Evolutionary conservation across 2,888 invertebrate species (phyloP).

Genomic region (Hirtodrosophila histrioides): DNA sequence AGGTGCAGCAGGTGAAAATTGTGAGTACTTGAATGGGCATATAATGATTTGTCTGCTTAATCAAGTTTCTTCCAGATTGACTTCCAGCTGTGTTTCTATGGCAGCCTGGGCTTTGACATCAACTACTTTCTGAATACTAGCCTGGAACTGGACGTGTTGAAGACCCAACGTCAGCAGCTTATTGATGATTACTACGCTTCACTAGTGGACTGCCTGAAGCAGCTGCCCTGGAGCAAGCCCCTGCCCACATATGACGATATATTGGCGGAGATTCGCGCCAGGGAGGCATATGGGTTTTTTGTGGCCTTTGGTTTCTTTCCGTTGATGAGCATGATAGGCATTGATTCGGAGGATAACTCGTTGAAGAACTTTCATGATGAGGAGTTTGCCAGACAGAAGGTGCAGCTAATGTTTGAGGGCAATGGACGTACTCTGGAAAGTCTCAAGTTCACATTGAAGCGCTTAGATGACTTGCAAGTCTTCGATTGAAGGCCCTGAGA

Average conservation of each 20-base stretch:
- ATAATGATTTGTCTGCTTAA: neutral
- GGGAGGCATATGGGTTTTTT: slow-evolving; percentile 82
- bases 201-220: slow-evolving; percentile 63
- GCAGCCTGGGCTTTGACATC: slow-evolving; percentile 83
- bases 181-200: slow-evolving; percentile 74
- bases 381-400: slow-evolving; percentile 79
- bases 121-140: slow-evolving; percentile 84
- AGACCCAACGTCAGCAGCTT: slow-evolving; percentile 65
- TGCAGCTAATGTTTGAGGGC: slow-evolving; percentile 82
- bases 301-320: slow-evolving; percentile 83
- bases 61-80: slow-evolving; percentile 74
- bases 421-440: slow-evolving; percentile 79
- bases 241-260: slow-evolving; percentile 73
- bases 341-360: slow-evolving; percentile 81
- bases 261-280: slow-evolving; percentile 69
- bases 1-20: slow-evolving; percentile 83
- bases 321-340: slow-evolving; percentile 81
- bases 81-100: slow-evolving; percentile 83
- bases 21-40: slow-evolving; percentile 71
- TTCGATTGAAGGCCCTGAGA: slow-evolving; percentile 63
- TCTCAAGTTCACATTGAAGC: slow-evolving; percentile 74
- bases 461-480: slow-evolving; percentile 76
- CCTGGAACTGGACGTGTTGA: slow-evolving; percentile 76
- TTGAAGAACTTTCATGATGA: slow-evolving; percentile 80
- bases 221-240: slow-evolving; percentile 57